A percentile compares a stretch with the other conserved stretches of the same genome.
phyloP scores from a whole-genome alignment of 2,888 invertebrate species.

The Lasioglossum leucozonium region DNA sequence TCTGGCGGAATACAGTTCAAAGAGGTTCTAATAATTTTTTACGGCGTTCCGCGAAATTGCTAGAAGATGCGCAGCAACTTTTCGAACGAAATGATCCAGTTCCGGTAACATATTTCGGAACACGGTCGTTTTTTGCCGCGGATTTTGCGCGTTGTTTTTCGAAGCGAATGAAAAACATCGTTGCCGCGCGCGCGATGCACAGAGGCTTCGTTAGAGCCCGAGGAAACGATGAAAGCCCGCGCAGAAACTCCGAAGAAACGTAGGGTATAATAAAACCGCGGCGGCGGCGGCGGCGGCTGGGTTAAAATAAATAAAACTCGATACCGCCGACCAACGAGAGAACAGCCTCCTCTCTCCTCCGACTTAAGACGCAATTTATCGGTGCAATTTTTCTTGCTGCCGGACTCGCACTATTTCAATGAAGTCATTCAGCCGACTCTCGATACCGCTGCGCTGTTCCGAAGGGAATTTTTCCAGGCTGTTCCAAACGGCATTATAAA shows the following conservation, averaged over 20 bases:
- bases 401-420: background rate
- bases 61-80: background rate
- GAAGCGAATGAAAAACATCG: background rate
- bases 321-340: background rate
- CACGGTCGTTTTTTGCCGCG: background rate
- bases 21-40: background rate
- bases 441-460: background rate
- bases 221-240: background rate
- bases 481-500: background rate
- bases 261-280: background rate
- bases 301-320: background rate
- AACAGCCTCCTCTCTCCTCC: conserved; percentile 4
- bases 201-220: background rate
- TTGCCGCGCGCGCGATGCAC: background rate
- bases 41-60: background rate
- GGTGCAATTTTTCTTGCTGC: background rate
- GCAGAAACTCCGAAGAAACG: background rate
- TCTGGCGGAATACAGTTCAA: background rate
- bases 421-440: background rate
- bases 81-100: background rate
- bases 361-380: background rate
- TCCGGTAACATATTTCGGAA: background rate
- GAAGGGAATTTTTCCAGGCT: background rate
- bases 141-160: background rate
- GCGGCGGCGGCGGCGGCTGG: background rate